A percentile compares a stretch with the other conserved stretches of the same genome.
phyloP scores from a whole-genome alignment of 2,113 vertebrate species.

The Dasyprocta punctata region DNA sequence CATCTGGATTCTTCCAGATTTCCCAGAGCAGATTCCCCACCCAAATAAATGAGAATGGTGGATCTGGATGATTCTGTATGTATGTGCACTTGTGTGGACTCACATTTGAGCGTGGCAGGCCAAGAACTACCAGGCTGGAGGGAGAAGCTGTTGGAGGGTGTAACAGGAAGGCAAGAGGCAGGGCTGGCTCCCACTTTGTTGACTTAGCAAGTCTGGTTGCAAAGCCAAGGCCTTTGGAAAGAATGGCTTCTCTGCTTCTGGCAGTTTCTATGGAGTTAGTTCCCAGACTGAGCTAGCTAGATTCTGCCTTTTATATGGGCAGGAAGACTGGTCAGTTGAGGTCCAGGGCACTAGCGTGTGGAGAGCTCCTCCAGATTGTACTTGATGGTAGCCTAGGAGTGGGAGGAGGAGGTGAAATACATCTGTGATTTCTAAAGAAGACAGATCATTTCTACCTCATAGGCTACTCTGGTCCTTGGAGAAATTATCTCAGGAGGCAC shows the following conservation, averaged over 20 bases:
- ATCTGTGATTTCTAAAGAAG: not conserved
- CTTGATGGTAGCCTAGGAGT: not conserved
- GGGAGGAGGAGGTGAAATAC: not conserved
- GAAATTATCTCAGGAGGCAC: not conserved
- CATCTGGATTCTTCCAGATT: slow-evolving; percentile 1
- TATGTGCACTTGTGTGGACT: not conserved
- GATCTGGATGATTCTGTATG: not conserved
- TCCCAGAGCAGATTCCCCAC: not conserved
- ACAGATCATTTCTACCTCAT: not conserved
- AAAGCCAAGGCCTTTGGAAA: slow-evolving; percentile 65
- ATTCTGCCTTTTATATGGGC: slow-evolving; percentile 8
- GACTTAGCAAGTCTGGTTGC: slow-evolving; percentile 66
- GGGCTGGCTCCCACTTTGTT: slow-evolving; percentile 63
- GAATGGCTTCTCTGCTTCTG: slow-evolving; percentile 39
- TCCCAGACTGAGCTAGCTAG: not conserved
- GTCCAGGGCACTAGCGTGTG: not conserved
- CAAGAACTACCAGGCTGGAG: not conserved
- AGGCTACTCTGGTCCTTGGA: not conserved
- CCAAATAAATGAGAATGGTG: not conserved
- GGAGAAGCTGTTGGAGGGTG: slow-evolving; percentile 6
- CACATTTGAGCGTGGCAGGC: not conserved
- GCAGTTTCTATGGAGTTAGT: slow-evolving; percentile 29
- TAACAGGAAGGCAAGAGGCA: slow-evolving; percentile 49
- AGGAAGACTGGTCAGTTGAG: not conserved
- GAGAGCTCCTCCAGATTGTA: not conserved